Evolutionary conservation across 2,888 invertebrate genomes (phyloP), one percentile per base, ranked within the genome.

Genomic region (Megalurothrips usitatus): DNA sequence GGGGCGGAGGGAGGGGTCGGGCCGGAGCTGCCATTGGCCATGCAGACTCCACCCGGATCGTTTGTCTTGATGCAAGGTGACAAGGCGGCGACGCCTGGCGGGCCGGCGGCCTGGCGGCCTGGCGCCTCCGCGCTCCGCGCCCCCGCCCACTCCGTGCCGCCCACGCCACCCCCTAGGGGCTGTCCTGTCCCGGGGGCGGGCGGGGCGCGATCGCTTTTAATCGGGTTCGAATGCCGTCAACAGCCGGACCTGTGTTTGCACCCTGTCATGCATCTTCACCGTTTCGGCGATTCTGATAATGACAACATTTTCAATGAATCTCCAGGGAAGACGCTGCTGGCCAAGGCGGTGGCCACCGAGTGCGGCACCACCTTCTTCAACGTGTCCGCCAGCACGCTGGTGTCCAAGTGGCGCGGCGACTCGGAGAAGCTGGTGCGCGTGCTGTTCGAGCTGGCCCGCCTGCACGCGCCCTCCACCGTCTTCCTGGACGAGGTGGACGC

Each of bases 321-420:
- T 2, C 6, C 82, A 90, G 91, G 91, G n/a, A 98, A 98, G 89
- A 97, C 98, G 0, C 88, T 96, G 86, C 87, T 98, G 84, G 98
- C 97, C 0, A 94, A 94, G 87, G 96, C 96, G 0, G 92, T 96
- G 1, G 97, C 96, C 8, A 91, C 93, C 0, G 95, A 96, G 87
- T 93, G 94, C 83, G 87, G 86, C 85, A 91, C 89, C 6, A 95
- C 95, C 0, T 97, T 98, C 88, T 96, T 98, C 87, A 97, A 97
- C 86, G 92, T 98, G 19, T 93, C 96, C 2, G 94, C 96, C 82
- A 95, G 96, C 85, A 93, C 94, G 3, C 91, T 98, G 78, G 92
- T 97, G n/a, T 96, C 95, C 85, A 98, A 98, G 87, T 98, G 97
- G 97, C 89, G 97, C 49, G 98, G 98, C 0, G 98, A 98, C 84